Conservation (phyloP, 1,140 invertebrate species). For the Gyrodactylus salaris region DNA sequence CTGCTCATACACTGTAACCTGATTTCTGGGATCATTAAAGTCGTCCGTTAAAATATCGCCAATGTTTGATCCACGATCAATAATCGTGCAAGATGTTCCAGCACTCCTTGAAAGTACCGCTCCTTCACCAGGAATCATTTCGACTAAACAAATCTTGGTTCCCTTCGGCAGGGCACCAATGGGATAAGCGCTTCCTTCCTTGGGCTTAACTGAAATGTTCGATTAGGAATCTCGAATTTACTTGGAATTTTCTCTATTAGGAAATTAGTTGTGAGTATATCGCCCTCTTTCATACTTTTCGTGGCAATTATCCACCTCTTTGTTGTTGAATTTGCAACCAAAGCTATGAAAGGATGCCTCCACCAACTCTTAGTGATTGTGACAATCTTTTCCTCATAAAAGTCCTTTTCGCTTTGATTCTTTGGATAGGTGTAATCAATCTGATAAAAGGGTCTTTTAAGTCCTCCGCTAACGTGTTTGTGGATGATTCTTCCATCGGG, state of each 20-base stretch:
- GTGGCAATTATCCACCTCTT: conserved; percentile 5
- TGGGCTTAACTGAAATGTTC: background rate
- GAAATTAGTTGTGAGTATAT: background rate
- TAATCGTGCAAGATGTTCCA: background rate
- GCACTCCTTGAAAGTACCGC: background rate
- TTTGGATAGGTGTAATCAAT: background rate
- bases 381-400: background rate
- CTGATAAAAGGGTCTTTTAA: background rate
- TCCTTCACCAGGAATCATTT: background rate
- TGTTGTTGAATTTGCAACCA: background rate
- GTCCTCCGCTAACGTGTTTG: background rate
- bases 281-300: background rate
- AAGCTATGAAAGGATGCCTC: background rate
- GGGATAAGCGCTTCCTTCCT: background rate
- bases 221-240: background rate
- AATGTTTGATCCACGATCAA: background rate
- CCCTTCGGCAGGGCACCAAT: background rate
- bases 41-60: background rate
- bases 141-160: background rate
- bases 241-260: background rate
- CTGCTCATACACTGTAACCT: background rate
- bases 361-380: background rate
- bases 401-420: background rate
- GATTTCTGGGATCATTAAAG: background rate
- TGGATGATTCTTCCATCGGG: background rate